phyloP scores from a whole-genome alignment of 2,113 vertebrate genomes.

The Platysternon megacephalum region DNA sequence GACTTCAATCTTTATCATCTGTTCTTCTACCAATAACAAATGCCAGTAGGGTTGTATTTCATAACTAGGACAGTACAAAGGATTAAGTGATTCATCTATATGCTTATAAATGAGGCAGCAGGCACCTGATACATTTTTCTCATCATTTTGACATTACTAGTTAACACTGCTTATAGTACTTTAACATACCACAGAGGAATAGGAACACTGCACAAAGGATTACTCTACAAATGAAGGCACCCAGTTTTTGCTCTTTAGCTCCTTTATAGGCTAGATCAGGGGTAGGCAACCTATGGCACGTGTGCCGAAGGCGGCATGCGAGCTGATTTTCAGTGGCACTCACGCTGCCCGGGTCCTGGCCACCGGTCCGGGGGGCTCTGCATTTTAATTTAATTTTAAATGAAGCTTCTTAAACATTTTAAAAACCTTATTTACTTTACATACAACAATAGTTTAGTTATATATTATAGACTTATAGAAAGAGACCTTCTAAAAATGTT shows the following conservation, averaged over 20 bases:
- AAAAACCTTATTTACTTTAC: too few relatives aligned
- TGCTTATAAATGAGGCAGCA: slow-evolving; percentile 5
- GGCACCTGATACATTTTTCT: not conserved
- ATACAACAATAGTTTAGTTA: too few relatives aligned
- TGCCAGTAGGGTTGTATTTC: not conserved
- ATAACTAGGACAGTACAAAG: slow-evolving; percentile 30
- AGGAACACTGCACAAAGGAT: not conserved
- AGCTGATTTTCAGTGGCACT: too few relatives aligned
- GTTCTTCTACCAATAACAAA: slow-evolving; percentile 41
- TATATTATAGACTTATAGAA: too few relatives aligned
- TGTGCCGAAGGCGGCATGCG: too few relatives aligned
- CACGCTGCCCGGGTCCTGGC: too few relatives aligned
- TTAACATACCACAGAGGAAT: not conserved
- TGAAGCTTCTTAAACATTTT: too few relatives aligned
- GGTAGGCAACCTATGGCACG: too few relatives aligned
- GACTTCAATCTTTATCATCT: slow-evolving; percentile 55
- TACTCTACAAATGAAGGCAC: not conserved
- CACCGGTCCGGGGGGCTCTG: too few relatives aligned
- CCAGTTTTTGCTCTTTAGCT: not conserved
- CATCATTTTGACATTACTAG: not conserved
- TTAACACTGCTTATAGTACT: not conserved
- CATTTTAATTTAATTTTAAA: too few relatives aligned
- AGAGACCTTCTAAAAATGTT: too few relatives aligned
- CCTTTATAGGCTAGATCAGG: not conserved
- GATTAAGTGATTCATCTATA: not conserved